Base-by-base conservation (phyloP, 2,888 invertebrate species). In the Pycnomerus fuliginosus region DNA sequence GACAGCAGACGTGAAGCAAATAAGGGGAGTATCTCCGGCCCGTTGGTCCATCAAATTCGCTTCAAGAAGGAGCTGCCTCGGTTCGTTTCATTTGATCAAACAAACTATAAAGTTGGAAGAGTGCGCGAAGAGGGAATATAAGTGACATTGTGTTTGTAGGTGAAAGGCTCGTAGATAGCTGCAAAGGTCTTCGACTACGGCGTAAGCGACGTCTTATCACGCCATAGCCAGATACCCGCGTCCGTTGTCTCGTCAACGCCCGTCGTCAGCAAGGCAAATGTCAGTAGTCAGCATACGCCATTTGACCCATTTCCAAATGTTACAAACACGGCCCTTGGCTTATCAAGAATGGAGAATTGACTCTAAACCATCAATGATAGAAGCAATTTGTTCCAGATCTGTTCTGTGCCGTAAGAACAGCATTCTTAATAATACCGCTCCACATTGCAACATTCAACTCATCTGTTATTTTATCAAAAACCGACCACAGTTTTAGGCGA, bases 71-170 rank as follows among this genome's bases (percentile, higher is more conserved):
- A 38, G 20, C 33, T 31, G n/a, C 34, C 23, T 16, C 43, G 43
- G 43, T 48, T 43, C 43, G 48, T 48, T 48, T 48, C 48, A 43
- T 48, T 39, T 39, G 48, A 48, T 48, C 43, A 48, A 48, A 48
- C 43, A 48, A 48, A 48, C 48, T 48, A 48, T 48, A 48, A 48
- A 48, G 43, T 42, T 44, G 34, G 29, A 36, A 47, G 42, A 28
- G 36, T 34, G 32, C 34, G 29, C 16, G 22, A 13, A 33, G 33
- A 22, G 33, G 23, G 39, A 16, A 24, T 33, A 34, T 29, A 33
- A 29, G 16, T 23, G 41, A 41, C 41, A 34, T 41, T 41, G 41
- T 41, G 41, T 41, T 41, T 41, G 41, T 41, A 41, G 41, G 41
- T 41, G 41, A 41, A 41, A 41, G 24, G 39, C 32, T 39, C 39